A percentile compares a stretch with the other conserved stretches of the same genome.
These are phyloP conservation scores for Linepithema humile DNA, from an alignment of 1,140 invertebrate species.

Conservation along the genomic window DNA sequence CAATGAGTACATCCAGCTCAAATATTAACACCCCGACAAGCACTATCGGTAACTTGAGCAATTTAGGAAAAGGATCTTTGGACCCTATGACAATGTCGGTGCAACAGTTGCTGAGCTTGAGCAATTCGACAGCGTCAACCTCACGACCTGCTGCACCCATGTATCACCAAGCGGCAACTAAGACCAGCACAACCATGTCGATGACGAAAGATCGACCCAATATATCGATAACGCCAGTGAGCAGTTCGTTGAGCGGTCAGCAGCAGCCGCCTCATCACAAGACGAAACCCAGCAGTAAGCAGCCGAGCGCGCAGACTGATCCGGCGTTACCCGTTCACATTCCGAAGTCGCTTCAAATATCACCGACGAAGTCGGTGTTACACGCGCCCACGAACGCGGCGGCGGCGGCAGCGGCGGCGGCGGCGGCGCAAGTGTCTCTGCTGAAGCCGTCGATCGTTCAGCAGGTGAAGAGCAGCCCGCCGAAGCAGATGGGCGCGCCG, in stretches of 20 bases:
- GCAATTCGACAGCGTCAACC: slow-evolving; percentile 53
- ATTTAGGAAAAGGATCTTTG: slow-evolving; percentile 61
- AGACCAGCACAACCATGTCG: slow-evolving; percentile 58
- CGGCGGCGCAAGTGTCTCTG: slow-evolving; percentile 74
- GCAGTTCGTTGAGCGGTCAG: slow-evolving; percentile 60
- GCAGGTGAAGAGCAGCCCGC: slow-evolving; percentile 65
- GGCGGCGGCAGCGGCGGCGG: slow-evolving; percentile 63
- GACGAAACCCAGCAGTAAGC: slow-evolving; percentile 66
- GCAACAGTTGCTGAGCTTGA: slow-evolving; percentile 72
- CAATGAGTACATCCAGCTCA: slow-evolving; percentile 67
- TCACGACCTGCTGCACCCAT: slow-evolving; percentile 55
- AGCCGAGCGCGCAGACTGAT: slow-evolving; percentile 55
- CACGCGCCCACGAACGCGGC: slow-evolving; percentile 47
- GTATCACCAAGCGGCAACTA: slow-evolving; percentile 64
- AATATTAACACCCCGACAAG: slow-evolving; percentile 43
- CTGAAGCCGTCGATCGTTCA: slow-evolving; percentile 74
- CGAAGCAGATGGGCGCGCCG: slow-evolving; percentile 73
- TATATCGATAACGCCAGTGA: slow-evolving; percentile 81
- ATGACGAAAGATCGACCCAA: slow-evolving; percentile 78
- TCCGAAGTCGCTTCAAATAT: slow-evolving; percentile 60
- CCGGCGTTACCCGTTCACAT: slow-evolving; percentile 58
- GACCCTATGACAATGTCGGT: slow-evolving; percentile 64
- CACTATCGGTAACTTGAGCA: slow-evolving; percentile 61
- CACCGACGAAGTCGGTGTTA: slow-evolving; percentile 56
- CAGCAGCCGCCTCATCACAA: slow-evolving; percentile 46